Base-by-base conservation (phyloP, 1,140 invertebrate species). In the Lucilia cuprina region DNA sequence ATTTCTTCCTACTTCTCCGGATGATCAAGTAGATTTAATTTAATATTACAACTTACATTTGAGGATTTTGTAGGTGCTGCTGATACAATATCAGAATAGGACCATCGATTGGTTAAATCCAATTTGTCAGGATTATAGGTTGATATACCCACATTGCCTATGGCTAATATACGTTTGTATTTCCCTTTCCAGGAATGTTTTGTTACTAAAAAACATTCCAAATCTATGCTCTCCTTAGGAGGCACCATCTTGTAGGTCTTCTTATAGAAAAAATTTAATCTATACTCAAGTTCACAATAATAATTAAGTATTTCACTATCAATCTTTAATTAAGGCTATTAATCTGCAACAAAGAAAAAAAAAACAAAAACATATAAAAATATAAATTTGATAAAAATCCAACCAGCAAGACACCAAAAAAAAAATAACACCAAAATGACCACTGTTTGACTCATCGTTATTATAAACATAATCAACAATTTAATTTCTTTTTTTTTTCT, bases 121-220 rank as follows among this genome's bases (percentile, higher is more conserved):
- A 99, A 93, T 85, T 94, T 96, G 86, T 94, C 95, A 3, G 98
- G 98, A 92, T 99, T 99, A 91, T 99, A 99, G 17, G 99, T 99
- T 65, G 98, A 98, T 85, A 99, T 97, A 47, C 98, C 98, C 91
- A 95, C 94, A 49, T 97, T 97, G 60, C 98, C 98, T 91, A 99
- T 96, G 21, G 98, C 98, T 91, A 99, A 98, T 89, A 99, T 97
- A 88, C 99, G 94, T 92, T 98, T 99, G 92, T 99, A 99, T 95
- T 97, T 99, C 92, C 98, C 97, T 93, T 98, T 98, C 98, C 98
- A 96, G 13, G 96, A 98, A 91, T 98, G 97, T 92, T 99, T 99
- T 14, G 96, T 98, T 87, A 99, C 97, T 91, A 97, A 94, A 92
- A 97, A 99, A 92, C 97, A 98, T 85, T 96, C 95, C 88, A 98